These are phyloP conservation scores for Lophius piscatorius DNA, from an alignment of 2,113 vertebrate species.

Conservation along the genomic window DNA sequence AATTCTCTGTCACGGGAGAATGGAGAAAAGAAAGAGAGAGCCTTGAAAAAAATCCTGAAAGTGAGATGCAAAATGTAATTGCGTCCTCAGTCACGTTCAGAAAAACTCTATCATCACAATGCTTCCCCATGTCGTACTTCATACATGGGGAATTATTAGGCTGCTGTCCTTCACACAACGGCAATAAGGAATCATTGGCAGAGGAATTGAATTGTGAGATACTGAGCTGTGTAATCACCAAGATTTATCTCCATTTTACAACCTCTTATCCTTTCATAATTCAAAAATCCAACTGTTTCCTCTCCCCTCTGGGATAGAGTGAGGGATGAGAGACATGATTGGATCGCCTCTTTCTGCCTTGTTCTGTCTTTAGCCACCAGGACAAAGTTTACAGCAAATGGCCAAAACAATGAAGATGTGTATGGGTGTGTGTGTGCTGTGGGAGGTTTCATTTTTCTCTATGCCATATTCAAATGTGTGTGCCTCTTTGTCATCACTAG, in stretches of 20 bases:
- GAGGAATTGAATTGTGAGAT: constrained; percentile 63
- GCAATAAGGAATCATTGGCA: constrained; percentile 63
- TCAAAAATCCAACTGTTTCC: constrained; percentile 73
- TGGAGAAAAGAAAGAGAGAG: constrained; percentile 8
- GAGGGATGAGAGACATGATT: constrained; percentile 43
- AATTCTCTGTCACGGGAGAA: constrained; percentile 58
- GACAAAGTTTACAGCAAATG: constrained; percentile 20
- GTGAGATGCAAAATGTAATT: constrained; percentile 65
- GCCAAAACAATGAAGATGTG: constrained; percentile 2
- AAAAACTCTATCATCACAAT: constrained; percentile 48
- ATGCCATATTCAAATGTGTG: not conserved
- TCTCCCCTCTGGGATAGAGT: constrained; percentile 45
- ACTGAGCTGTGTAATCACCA: constrained; percentile 68
- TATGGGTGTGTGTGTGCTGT: not conserved
- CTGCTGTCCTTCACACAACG: constrained; percentile 56
- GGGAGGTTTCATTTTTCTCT: not conserved
- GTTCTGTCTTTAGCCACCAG: constrained; percentile 24
- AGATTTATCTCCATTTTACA: constrained; percentile 77
- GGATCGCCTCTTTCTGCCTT: constrained; percentile 23
- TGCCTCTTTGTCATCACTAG: not conserved
- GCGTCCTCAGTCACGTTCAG: constrained; percentile 66
- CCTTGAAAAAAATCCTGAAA: constrained; percentile 31
- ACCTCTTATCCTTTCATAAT: constrained; percentile 71
- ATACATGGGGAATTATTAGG: constrained; percentile 57
- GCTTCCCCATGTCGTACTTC: constrained; percentile 40